Base-by-base conservation (phyloP, 2,888 invertebrate genomes). In the Koerneria pararmatus region DNA sequence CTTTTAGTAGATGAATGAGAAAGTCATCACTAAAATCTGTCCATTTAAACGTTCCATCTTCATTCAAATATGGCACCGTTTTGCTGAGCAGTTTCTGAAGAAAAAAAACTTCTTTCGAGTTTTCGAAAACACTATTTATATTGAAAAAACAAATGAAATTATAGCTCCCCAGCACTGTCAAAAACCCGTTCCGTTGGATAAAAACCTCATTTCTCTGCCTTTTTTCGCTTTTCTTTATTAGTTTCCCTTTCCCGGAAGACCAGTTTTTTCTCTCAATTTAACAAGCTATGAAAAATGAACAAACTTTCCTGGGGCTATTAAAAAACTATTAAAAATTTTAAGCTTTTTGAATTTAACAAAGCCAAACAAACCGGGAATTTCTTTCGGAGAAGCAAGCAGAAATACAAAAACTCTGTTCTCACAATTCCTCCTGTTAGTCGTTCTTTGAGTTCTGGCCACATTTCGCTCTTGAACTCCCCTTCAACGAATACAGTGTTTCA, bases 341-440 rank as follows among this genome's bases (percentile, higher is more conserved):
- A 73, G 71, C 60, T 72, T 68, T 59, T 69, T 66, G 58, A 74
- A 74, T n/a, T 59, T n/a, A n/a, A n/a, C n/a, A n/a, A n/a, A n/a
- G n/a, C n/a, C n/a, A 49, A 29, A 37, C 24, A 58, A 49, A 70
- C 70, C n/a, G 59, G 57, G 27, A 65, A 53, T 34, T 68, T 65
- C n/a, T 68, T 35, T 35, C 66, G 58, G n/a, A 66, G 60, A 27
- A 53, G 15, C n/a, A 70, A 41, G n/a, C 56, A 29, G 34, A 70
- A 57, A 31, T 61, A 65, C 3, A 67, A 32, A 46, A 70, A 65
- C n/a, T 70, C 70, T 22, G 70, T 65, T 22, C 46, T 49, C 27
- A 62, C 51, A 27, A 53, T n/a, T 8, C 51, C 32, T 19, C 51
- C 49, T 19, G 49, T 62, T 6, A 62, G 49, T 5, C 51, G 3